phyloP scores from a whole-genome alignment of 2,113 vertebrate genomes.

The Psittacara wagleri region DNA sequence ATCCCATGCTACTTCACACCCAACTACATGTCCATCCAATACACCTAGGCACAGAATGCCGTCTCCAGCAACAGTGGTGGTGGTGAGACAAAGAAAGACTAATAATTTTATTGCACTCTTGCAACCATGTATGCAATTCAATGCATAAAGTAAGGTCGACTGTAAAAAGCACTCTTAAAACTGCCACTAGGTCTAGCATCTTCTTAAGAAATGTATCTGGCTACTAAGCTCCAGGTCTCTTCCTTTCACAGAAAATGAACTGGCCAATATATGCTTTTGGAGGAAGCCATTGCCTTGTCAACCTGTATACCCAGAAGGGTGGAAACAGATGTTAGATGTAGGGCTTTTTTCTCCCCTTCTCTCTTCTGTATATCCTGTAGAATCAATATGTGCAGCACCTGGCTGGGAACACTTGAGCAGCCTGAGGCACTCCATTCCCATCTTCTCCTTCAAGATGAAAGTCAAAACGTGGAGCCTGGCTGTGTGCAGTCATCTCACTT shows the following conservation, averaged over 20 bases:
- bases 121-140: background rate
- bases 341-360: background rate
- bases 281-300: background rate
- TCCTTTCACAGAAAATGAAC: background rate
- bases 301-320: background rate
- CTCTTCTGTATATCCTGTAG: background rate
- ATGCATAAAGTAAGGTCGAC: background rate
- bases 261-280: background rate
- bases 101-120: background rate
- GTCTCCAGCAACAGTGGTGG: background rate
- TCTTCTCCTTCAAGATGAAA: background rate
- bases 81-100: background rate
- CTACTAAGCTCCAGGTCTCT: background rate
- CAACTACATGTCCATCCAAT: background rate
- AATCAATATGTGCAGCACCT: background rate
- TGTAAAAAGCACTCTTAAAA: background rate
- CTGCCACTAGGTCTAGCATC: background rate
- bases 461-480: background rate
- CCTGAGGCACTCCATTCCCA: background rate
- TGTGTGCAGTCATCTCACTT: accelerated
- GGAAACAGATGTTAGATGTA: background rate
- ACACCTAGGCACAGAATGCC: background rate
- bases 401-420: background rate
- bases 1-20: background rate
- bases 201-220: background rate